Conservation (phyloP, 2,888 invertebrate species). For the Osmoderma eremita region DNA sequence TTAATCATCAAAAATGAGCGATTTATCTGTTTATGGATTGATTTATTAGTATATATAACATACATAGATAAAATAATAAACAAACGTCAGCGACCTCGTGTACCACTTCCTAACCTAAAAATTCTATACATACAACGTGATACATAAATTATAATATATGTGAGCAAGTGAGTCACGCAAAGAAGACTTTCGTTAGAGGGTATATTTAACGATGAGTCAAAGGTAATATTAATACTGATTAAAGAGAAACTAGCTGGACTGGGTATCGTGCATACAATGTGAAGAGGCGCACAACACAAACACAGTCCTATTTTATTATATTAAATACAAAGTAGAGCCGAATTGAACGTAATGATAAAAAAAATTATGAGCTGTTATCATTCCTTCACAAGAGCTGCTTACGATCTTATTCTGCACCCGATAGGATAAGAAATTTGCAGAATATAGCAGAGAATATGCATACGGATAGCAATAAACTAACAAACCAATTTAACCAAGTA, state of each 20-base stretch:
- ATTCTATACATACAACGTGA: neutral
- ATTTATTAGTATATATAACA: no score
- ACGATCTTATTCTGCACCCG: neutral
- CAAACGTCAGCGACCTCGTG: no score
- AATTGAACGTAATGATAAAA: constrained; percentile 4
- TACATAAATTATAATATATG: constrained; percentile 6
- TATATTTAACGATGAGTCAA: constrained; percentile 21
- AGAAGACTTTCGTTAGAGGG: constrained; percentile 8
- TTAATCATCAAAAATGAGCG: no score
- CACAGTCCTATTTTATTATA: constrained; percentile 5
- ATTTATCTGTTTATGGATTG: no score
- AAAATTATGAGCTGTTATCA: neutral
- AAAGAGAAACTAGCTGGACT: constrained; percentile 17
- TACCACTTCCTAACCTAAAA: no score
- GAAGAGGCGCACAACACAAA: neutral
- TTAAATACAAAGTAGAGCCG: constrained; percentile 17
- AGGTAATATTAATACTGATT: constrained; percentile 26
- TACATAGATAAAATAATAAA: no score
- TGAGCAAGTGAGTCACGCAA: constrained; percentile 18
- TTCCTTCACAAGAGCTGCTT: neutral
- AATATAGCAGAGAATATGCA: no score
- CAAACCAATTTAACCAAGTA: no score
- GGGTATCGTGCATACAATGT: neutral
- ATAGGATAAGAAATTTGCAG: neutral
- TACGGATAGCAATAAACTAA: no score